phyloP scores from a whole-genome alignment of 2,797 vertebrate genomes.

The Pangasius mekongensis region DNA sequence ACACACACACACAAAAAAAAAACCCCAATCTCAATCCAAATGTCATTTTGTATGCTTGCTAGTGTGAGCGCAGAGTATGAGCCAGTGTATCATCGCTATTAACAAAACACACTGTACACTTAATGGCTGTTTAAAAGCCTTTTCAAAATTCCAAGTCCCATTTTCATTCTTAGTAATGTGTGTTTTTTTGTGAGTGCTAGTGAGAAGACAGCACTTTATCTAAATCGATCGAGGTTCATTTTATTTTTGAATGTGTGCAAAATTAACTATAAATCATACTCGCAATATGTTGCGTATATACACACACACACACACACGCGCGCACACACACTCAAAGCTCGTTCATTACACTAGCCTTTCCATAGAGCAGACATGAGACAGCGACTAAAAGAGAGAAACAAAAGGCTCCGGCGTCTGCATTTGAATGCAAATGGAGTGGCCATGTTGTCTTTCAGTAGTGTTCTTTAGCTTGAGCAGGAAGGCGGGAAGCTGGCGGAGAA shows the following conservation, averaged over 20 bases:
- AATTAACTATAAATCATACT: background rate
- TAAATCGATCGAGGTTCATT: background rate
- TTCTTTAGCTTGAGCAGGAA: conserved; percentile 39
- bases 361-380: conserved; percentile 16
- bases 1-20: background rate
- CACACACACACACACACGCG: background rate
- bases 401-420: conserved; percentile 39
- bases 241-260: background rate
- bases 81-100: background rate
- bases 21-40: background rate
- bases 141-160: background rate
- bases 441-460: conserved; percentile 62
- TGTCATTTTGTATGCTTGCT: background rate
- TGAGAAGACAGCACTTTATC: background rate
- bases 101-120: background rate
- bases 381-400: conserved; percentile 44
- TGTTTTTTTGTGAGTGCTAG: background rate
- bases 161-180: background rate
- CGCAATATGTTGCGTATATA: background rate
- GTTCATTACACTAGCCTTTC: conserved; percentile 27
- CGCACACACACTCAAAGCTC: background rate
- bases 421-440: conserved; percentile 60
- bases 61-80: background rate
- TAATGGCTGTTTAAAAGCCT: conserved; percentile 14
- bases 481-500: conserved; percentile 27